Evolutionary conservation across 2,113 vertebrate genomes (phyloP), one percentile per base, ranked within the genome.

Genomic region (Illadopsis cleaveri): DNA sequence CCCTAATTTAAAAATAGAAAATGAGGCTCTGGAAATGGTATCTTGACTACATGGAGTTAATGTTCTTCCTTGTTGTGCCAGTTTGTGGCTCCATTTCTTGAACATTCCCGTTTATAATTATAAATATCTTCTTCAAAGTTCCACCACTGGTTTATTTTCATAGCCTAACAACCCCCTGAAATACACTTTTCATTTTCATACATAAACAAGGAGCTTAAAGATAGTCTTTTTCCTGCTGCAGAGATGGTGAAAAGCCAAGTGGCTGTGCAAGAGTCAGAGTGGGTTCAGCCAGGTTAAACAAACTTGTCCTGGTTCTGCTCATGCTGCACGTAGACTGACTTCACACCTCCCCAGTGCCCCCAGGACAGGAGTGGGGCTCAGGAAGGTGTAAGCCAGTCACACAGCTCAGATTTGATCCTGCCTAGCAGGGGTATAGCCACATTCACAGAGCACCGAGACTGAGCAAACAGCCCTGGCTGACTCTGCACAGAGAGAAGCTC

Each of bases 1-100:
- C 47, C 65, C 60, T 56, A 35, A 64, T 45, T 35, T 82, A 86
- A 95, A 93, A 93, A 83, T 58, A 91, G 83, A 77, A 87, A 70
- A 28, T 28, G 40, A 94, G 69, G 44, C 28, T 86, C 48, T 81
- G 69, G 82, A 89, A 92, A 64, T 13, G 31, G 22, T 66, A 80
- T 61, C 78, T 73, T 84, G 71, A 33, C 87, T 70, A 54, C 6
- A 91, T 5, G 24, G 40, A 90, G 70, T 80, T 76, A 62, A 85
- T 38, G 40, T 11, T 81, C 62, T 54, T 77, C 64, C 61, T 75
- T 51, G 28, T 53, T 50, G 85, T 11, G n/a, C 47, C 70, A 87
- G 44, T 71, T 85, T 69, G 65, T 16, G 45, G 31, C 66, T 93
- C 69, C 14, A 48, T 38, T 92, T 86, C 64, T 94, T 70, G 21